phyloP scores from a whole-genome alignment of 2,113 vertebrate genomes.

The Steatornis caripensis region DNA sequence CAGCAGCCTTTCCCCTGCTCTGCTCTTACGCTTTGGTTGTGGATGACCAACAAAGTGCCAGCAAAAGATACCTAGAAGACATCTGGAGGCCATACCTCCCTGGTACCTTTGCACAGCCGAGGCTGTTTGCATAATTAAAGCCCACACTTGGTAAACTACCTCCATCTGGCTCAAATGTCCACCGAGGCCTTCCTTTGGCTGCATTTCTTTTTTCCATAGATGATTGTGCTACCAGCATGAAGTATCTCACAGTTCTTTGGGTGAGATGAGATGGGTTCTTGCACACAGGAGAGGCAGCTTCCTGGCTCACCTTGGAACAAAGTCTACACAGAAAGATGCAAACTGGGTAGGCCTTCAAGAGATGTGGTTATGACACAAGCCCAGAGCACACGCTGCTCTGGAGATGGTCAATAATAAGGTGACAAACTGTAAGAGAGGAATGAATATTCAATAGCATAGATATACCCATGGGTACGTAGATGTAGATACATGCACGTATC shows the following conservation, averaged over 20 bases:
- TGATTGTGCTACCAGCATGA: not conserved
- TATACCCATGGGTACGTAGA: not conserved
- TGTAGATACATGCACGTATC: fast-evolving
- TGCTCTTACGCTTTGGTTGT: not conserved
- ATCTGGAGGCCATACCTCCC: not conserved
- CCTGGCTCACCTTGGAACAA: not conserved
- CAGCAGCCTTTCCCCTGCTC: not conserved
- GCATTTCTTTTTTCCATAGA: fast-evolving
- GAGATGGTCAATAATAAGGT: not conserved
- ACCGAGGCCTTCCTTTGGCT: not conserved
- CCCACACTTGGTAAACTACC: not conserved
- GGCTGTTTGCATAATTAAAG: not conserved
- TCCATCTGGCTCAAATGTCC: not conserved
- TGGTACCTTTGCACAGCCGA: not conserved
- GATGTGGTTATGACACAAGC: not conserved
- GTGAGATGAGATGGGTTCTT: not conserved
- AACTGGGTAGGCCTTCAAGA: not conserved
- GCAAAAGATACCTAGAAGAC: not conserved
- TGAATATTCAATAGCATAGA: not conserved
- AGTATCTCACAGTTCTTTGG: not conserved
- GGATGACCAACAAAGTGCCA: not conserved
- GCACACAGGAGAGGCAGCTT: not conserved
- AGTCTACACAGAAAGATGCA: not conserved
- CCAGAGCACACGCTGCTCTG: not conserved
- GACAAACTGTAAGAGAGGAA: not conserved